Evolutionary conservation across 2,888 invertebrate genomes (phyloP).

Genomic region (Drosophila fungiperda): DNA sequence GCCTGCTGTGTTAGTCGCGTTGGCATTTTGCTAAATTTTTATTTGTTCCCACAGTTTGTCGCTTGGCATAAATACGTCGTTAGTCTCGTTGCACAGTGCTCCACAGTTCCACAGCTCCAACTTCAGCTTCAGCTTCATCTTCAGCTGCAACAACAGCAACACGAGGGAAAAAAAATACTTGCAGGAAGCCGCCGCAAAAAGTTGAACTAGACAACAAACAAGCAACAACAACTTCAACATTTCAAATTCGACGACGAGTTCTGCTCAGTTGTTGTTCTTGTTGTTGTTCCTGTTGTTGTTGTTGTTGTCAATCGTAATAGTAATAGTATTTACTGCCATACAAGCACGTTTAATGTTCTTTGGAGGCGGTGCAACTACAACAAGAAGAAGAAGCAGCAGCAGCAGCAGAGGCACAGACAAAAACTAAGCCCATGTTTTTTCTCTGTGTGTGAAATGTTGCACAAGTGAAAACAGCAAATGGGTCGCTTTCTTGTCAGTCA

Average conservation of each 20-base stretch:
- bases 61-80: slow-evolving; percentile 79
- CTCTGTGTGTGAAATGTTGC: slow-evolving; percentile 75
- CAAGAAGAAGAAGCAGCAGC: slow-evolving; percentile 3
- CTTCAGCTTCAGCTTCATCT: slow-evolving; percentile 38
- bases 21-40: slow-evolving; percentile 75
- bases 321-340: slow-evolving; percentile 75
- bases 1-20: slow-evolving; percentile 24
- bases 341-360: slow-evolving; percentile 79
- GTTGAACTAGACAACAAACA: slow-evolving; percentile 56
- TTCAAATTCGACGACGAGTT: slow-evolving; percentile 31
- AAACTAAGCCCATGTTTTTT: slow-evolving; percentile 43
- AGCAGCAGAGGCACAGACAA: background rate
- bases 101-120: slow-evolving; percentile 27
- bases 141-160: slow-evolving; percentile 33
- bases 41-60: slow-evolving; percentile 80
- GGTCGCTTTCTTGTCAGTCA: slow-evolving; percentile 64
- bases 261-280: background rate
- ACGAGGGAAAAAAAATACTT: slow-evolving; percentile 29
- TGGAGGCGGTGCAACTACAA: slow-evolving; percentile 59
- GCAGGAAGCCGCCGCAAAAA: slow-evolving; percentile 74
- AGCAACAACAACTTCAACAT: slow-evolving; percentile 25
- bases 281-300: slow-evolving; percentile 2
- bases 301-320: slow-evolving; percentile 51
- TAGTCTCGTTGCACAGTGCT: slow-evolving; percentile 49
- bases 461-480: slow-evolving; percentile 79